Base-by-base conservation (phyloP, 2,888 invertebrate genomes). In the Clitarchus hookeri region DNA sequence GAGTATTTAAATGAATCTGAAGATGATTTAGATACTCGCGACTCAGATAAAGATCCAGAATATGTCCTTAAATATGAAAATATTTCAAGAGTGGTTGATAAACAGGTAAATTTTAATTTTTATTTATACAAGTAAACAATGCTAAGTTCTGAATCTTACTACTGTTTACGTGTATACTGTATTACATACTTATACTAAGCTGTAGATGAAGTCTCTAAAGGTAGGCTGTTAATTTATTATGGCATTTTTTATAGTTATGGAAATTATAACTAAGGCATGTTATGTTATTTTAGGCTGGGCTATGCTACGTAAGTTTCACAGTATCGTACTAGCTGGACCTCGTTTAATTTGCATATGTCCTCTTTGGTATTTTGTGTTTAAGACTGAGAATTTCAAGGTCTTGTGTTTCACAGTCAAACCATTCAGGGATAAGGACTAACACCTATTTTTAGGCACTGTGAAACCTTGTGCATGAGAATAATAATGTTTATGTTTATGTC, bases 91-190 rank as follows among this genome's bases (percentile, higher is more conserved):
- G 12, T 27, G 44, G 23, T 4, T 36, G 23, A 82, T 82, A 19
- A 82, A 25, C 82, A 82, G 82, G 82, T 82, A 82, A 82, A 82
- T 82, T 6, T 27, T 36, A 27, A 82, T 27, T 82, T 27, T 11
- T 82, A 25, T n/a, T 44, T 82, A 82, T 36, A 13, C 82, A 82
- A 16, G 27, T 11, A 36, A 82, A 36, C 44, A 36, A 82, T 82
- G 82, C 25, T 36, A 82, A 36, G 82, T 26, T 27, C 2, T 1
- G 82, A 19, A 11, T 19, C 65, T 65, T 65, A 65, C 65, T 23
- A 65, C 16, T n/a, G 6, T 65, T 65, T 65, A 65, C 65, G 16
- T n/a, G n/a, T 23, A n/a, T 19, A 3, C 36, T 36, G 36, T 4
- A 36, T 36, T 4, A 36, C 36, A 36, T 36, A 3, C 36, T 36